Evolutionary conservation across 1,140 invertebrate species (phyloP).

Genomic region (Elymnias hypermnestra): DNA sequence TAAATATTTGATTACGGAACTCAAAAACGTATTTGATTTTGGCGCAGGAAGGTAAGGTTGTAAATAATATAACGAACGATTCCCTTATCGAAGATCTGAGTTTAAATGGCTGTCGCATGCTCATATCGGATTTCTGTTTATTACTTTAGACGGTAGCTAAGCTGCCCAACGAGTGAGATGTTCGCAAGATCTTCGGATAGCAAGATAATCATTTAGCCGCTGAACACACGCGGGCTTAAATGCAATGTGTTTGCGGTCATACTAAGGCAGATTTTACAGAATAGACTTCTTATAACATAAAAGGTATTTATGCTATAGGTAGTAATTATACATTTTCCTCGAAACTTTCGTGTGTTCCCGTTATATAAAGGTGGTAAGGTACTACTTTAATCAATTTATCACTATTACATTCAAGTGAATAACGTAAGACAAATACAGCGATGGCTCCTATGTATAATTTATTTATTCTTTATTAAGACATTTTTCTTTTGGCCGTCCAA

Average conservation of each 20-base stretch:
- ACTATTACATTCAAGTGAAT: too few species aligned
- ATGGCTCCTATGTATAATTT: too few species aligned
- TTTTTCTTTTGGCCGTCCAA: too few species aligned
- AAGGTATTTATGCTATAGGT: too few species aligned
- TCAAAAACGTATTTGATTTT: constrained; percentile 32
- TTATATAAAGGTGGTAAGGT: too few species aligned
- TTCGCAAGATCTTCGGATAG: constrained; percentile 43
- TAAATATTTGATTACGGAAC: background rate
- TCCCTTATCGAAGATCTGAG: constrained; percentile 47
- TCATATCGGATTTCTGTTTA: constrained; percentile 69
- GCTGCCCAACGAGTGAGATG: constrained; percentile 47
- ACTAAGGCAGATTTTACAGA: background rate
- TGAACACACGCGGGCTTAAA: constrained; percentile 9
- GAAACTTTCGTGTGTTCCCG: too few species aligned
- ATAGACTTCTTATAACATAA: too few species aligned
- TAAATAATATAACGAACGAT: constrained; percentile 58
- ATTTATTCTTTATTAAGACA: too few species aligned
- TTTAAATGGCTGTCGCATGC: constrained; percentile 46
- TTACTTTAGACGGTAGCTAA: constrained; percentile 44
- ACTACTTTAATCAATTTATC: too few species aligned
- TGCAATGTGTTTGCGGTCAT: background rate
- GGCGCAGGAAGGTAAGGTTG: constrained; percentile 34
- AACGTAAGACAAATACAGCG: too few species aligned
- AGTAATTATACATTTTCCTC: too few species aligned
- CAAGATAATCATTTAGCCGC: constrained; percentile 17